Evolutionary conservation across 2,113 vertebrate species (phyloP).

Genomic region (Lampris incognitus): DNA sequence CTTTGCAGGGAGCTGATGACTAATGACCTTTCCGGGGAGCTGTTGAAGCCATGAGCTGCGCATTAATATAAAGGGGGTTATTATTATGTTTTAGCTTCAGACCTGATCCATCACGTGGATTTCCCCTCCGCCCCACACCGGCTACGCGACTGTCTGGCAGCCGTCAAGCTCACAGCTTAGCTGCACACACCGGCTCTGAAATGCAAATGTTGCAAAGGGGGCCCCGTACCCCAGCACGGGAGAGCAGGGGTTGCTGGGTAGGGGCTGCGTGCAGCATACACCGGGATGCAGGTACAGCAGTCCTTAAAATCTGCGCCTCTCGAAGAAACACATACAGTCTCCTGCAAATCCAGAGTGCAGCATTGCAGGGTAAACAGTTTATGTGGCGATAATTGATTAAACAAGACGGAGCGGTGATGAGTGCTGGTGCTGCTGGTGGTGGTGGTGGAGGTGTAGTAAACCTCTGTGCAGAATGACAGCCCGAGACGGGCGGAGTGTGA

Average conservation of each 20-base stretch:
- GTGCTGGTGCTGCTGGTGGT: constrained; percentile 8
- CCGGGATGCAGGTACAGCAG: constrained; percentile 7
- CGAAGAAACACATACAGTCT: constrained; percentile 33
- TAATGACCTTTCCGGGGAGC: constrained; percentile 78
- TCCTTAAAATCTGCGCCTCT: constrained; percentile 14
- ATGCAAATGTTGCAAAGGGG: constrained; percentile 70
- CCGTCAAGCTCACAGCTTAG: constrained; percentile 65
- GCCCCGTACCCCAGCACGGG: constrained; percentile 33
- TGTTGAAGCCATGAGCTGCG: constrained; percentile 76
- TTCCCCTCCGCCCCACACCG: constrained; percentile 70
- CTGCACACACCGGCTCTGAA: constrained; percentile 60
- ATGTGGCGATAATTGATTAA: constrained; percentile 23
- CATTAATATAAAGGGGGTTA: constrained; percentile 84
- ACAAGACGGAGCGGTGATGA: constrained; percentile 18
- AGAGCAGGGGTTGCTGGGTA: constrained; percentile 44
- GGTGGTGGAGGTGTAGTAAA: not conserved
- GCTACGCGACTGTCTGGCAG: constrained; percentile 58
- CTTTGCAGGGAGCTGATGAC: constrained; percentile 78
- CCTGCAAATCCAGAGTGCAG: constrained; percentile 33
- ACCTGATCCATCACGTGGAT: constrained; percentile 80
- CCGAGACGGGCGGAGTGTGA: not conserved
- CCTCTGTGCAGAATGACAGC: constrained; percentile 30
- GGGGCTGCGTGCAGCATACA: not conserved
- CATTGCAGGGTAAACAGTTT: constrained; percentile 30
- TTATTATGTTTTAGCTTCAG: constrained; percentile 83